Evolutionary conservation across 1,140 invertebrate genomes (phyloP).

Genomic region (Calycopis cecrops): DNA sequence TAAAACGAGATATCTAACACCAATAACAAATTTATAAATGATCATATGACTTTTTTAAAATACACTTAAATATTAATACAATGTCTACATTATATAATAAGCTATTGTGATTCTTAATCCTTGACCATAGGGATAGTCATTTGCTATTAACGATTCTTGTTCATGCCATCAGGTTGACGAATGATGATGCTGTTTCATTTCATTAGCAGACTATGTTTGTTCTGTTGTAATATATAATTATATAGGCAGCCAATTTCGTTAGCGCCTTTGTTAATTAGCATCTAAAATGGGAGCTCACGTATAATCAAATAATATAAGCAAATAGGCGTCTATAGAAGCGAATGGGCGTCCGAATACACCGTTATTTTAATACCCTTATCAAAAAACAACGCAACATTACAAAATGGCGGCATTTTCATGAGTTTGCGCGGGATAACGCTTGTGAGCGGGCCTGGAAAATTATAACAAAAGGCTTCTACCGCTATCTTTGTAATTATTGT

Average conservation of each 20-base stretch:
- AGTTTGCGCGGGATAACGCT: constrained; percentile 65
- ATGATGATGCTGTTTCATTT: too few species aligned
- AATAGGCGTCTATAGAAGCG: constrained; percentile 45
- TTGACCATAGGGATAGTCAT: too few species aligned
- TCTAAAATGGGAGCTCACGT: constrained; percentile 63
- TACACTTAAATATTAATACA: too few species aligned
- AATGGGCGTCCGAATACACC: constrained; percentile 57
- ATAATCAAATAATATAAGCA: constrained; percentile 48
- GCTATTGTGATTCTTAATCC: too few species aligned
- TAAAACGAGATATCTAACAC: too few species aligned
- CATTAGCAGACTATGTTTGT: too few species aligned
- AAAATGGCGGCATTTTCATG: constrained; percentile 70
- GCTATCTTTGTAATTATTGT: constrained; percentile 77
- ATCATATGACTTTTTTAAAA: too few species aligned
- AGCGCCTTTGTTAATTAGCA: constrained; percentile 51
- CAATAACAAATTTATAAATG: too few species aligned
- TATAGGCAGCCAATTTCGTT: constrained; percentile 46
- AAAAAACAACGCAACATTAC: constrained; percentile 72
- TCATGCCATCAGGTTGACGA: too few species aligned
- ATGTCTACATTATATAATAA: too few species aligned
- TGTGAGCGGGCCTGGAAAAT: constrained; percentile 70
- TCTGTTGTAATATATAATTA: too few species aligned
- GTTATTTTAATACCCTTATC: constrained; percentile 74
- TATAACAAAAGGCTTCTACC: constrained; percentile 74
- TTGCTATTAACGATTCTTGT: too few species aligned